Percentiles rank a stretch among this genome's conserved stretches.
Evolutionary conservation across 2,113 vertebrate species (phyloP).

Genomic region (Engraulis encrasicolus): DNA sequence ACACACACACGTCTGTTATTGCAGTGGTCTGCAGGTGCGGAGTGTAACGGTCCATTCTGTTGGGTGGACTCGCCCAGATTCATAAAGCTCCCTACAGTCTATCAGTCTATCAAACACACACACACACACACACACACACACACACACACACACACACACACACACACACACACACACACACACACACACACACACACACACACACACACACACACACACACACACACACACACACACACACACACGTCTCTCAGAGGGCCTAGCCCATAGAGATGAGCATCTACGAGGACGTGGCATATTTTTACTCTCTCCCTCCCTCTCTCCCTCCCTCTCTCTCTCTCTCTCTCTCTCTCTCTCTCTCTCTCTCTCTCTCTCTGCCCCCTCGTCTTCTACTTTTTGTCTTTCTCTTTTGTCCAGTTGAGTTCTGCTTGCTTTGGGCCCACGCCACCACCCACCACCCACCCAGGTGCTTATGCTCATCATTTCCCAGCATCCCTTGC

Average conservation of each 20-base stretch:
- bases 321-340: too few relatives aligned
- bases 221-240: too few relatives aligned
- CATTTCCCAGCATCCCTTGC: slow-evolving; percentile 40
- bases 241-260: not conserved
- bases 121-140: not conserved
- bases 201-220: too few relatives aligned
- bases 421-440: slow-evolving; percentile 22
- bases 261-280: not conserved
- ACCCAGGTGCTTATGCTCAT: slow-evolving; percentile 45
- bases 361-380: not conserved
- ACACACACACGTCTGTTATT: slow-evolving; percentile 49
- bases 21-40: slow-evolving; percentile 75
- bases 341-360: not conserved
- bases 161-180: not conserved
- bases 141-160: not conserved
- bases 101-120: not conserved
- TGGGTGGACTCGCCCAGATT: not conserved
- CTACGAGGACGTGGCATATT: not conserved
- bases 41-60: slow-evolving; percentile 55
- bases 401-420: not conserved
- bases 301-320: not conserved
- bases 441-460: too few relatives aligned
- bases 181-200: too few relatives aligned
- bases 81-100: slow-evolving; percentile 2
- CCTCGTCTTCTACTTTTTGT: not conserved